Conservation (phyloP, 2,888 invertebrate genomes). For the Phyllotreta striolata region DNA sequence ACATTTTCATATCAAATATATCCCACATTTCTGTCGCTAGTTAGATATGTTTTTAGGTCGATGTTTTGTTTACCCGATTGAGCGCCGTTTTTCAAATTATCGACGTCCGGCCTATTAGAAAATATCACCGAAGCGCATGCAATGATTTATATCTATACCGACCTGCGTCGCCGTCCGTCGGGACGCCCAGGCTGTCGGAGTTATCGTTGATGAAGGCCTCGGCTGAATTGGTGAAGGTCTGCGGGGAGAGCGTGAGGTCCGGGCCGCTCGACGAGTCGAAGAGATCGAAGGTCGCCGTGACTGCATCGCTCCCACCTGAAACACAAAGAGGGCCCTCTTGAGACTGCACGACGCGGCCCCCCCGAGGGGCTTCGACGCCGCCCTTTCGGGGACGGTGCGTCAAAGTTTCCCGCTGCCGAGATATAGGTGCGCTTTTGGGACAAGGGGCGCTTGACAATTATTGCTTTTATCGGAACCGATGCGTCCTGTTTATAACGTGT, state of each 20-base stretch:
- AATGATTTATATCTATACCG: conserved; percentile 28
- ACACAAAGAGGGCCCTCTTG: conserved; percentile 29
- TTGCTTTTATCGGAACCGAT: conserved; percentile 32
- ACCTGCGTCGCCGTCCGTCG: conserved; percentile 69
- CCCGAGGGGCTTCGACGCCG: conserved; percentile 17
- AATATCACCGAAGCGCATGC: conserved; percentile 5
- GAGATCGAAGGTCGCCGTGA: conserved; percentile 64
- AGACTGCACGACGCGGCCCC: conserved; percentile 11
- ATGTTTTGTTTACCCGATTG: too few species aligned
- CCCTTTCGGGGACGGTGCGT: conserved; percentile 29
- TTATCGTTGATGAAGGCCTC: conserved; percentile 72
- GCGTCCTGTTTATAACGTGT: neutral
- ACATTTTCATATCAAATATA: too few species aligned
- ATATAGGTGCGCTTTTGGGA: conserved; percentile 35
- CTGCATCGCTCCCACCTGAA: conserved; percentile 56
- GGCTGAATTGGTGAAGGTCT: conserved; percentile 70
- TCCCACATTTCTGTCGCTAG: too few species aligned
- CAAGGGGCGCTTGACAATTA: conserved; percentile 34
- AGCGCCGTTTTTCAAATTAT: too few species aligned
- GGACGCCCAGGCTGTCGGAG: conserved; percentile 69
- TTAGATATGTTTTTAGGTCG: too few species aligned
- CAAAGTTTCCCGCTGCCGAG: conserved; percentile 31
- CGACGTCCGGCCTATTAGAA: neutral
- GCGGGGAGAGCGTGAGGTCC: conserved; percentile 69
- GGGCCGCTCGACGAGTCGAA: conserved; percentile 69